phyloP scores from a whole-genome alignment of 1,140 invertebrate species.

The Zaprionus ghesquierei region DNA sequence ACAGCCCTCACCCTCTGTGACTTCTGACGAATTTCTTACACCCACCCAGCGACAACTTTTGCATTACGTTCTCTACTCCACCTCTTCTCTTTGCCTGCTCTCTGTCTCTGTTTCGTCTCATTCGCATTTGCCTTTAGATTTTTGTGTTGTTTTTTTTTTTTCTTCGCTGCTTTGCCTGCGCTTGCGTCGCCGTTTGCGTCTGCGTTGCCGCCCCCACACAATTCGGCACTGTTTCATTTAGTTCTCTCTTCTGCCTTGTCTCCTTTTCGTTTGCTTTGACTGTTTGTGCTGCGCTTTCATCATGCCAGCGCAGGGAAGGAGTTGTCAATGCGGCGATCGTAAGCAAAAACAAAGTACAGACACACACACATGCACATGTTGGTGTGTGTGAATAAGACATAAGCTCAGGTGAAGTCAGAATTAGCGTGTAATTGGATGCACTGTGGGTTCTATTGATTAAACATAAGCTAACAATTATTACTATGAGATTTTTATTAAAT shows the following conservation, averaged over 20 bases:
- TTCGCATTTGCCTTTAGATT: slow-evolving; percentile 8
- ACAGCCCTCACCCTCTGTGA: not conserved
- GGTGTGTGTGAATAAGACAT: not conserved
- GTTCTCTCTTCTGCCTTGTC: slow-evolving; percentile 36
- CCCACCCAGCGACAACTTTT: slow-evolving; percentile 71
- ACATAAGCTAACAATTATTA: too few relatives aligned
- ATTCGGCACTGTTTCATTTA: slow-evolving; percentile 48
- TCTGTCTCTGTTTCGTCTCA: too few relatives aligned
- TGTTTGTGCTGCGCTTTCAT: slow-evolving; percentile 49
- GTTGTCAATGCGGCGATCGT: slow-evolving; percentile 35
- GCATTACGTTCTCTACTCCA: slow-evolving; percentile 46
- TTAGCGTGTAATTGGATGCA: not conserved
- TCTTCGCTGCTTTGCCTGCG: slow-evolving; percentile 5
- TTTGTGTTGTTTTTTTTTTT: too few relatives aligned
- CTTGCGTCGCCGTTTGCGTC: slow-evolving; percentile 24
- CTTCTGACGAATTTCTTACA: slow-evolving; percentile 71
- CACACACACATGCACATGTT: not conserved
- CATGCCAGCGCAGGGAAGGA: slow-evolving; percentile 34
- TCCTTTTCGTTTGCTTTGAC: slow-evolving; percentile 51
- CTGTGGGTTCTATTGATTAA: not conserved
- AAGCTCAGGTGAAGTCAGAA: not conserved
- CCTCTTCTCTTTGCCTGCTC: not conserved
- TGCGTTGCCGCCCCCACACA: slow-evolving; percentile 63
- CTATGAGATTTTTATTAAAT: too few relatives aligned
- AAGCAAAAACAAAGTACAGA: not conserved